These are phyloP conservation scores for Branchipolynoe longqiensis DNA, from an alignment of 2,888 invertebrate species.

Conservation along the genomic window DNA sequence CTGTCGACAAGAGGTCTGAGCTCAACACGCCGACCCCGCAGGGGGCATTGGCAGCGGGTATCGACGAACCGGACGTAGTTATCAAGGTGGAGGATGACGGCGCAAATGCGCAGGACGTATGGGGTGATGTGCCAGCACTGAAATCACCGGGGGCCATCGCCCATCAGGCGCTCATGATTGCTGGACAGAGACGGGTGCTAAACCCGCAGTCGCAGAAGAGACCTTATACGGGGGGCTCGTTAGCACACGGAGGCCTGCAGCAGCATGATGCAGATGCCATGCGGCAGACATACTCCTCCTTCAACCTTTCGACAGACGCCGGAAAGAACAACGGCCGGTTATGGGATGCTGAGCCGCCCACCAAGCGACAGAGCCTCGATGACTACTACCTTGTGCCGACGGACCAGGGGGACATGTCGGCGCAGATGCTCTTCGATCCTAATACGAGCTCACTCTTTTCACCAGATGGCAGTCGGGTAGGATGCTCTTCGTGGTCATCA, in stretches of 20 bases:
- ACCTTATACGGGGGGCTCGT: not conserved
- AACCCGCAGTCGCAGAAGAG: conserved; percentile 25
- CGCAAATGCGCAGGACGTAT: not conserved
- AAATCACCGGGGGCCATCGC: conserved; percentile 14
- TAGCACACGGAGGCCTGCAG: no score
- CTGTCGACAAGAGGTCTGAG: not conserved
- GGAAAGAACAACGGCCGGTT: conserved; percentile 16
- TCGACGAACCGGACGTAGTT: not conserved
- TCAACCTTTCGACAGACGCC: not conserved
- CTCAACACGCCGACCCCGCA: not conserved
- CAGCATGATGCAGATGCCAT: conserved; percentile 13
- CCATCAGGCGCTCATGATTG: conserved; percentile 30
- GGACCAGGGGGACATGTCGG: conserved; percentile 33
- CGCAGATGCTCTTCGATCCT: conserved; percentile 28
- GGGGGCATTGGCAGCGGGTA: not conserved
- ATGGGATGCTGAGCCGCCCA: conserved; percentile 24
- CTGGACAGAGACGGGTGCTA: conserved; percentile 13
- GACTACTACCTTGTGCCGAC: conserved; percentile 25
- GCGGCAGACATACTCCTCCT: conserved; percentile 26
- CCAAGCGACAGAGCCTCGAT: conserved; percentile 29
- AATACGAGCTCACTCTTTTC: conserved; percentile 23
- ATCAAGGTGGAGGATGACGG: conserved; percentile 9
- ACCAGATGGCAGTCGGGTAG: conserved; percentile 26
- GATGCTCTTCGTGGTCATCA: conserved; percentile 42
- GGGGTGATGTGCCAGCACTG: not conserved